Base-by-base conservation (phyloP, 2,113 vertebrate genomes). In the Chaetorhynchus papuensis region DNA sequence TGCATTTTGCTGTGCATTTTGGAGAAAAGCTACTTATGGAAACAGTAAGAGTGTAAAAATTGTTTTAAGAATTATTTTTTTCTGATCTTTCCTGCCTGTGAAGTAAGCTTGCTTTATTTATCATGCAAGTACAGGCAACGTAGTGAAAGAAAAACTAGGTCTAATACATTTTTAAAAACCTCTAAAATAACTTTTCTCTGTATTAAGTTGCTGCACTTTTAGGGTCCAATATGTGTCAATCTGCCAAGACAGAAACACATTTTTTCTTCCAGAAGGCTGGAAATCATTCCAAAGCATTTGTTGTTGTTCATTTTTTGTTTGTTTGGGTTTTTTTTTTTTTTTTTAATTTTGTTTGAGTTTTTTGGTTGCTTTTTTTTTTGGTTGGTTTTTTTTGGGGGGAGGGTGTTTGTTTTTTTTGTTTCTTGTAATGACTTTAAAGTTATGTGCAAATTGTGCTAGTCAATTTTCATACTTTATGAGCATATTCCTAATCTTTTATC, bases 111-210 rank as follows among this genome's bases (percentile, higher is more conserved):
- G 84, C 89, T 94, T 92, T 96, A 95, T 95, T 94, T 97, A 89
- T 87, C 87, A 94, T 57, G 72, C 76, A 95, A 80, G 66, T 92
- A 81, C 31, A 89, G 53, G 71, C 78, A 93, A 71, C 8, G 68
- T 14, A 87, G 69, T 93, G 61, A 87, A 74, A 93, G 60, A 76
- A 93, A 95, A 96, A 89, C 64, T 95, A 94, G 87, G 84, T 93
- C 93, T 96, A 90, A 94, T 92, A 74, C 68, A 96, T 92, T 95
- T 95, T 90, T 93, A 57, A 96, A 93, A 96, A 53, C 31, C 66
- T 93, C 90, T 94, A 85, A 93, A 85, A 74, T 65, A 95, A 92
- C 74, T 97, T 94, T 89, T 78, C 59, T 83, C 80, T 89, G 33
- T 87, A 91, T 80, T 90, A 90, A 88, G 42, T 74, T 79, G 89